Conservation (phyloP, 2,888 invertebrate species). For the Aporophyla nigra region DNA sequence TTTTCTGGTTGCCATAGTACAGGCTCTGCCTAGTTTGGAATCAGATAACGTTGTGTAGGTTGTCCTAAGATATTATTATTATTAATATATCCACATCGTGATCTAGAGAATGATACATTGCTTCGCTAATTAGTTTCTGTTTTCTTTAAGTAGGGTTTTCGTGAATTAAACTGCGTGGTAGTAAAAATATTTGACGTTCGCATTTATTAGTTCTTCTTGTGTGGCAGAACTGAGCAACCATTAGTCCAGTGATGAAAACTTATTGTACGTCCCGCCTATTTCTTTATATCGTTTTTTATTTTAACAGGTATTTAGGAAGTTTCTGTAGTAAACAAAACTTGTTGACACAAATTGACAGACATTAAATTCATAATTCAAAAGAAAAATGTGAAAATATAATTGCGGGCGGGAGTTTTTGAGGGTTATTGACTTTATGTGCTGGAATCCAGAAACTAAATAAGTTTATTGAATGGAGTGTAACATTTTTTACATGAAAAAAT, state of each 20-base stretch:
- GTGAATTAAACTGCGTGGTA: slow-evolving; percentile 54
- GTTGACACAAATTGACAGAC: slow-evolving; percentile 47
- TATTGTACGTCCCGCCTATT: slow-evolving; percentile 50
- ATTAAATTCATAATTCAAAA: slow-evolving; percentile 45
- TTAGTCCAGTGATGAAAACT: slow-evolving; percentile 62
- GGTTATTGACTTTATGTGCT: slow-evolving; percentile 48
- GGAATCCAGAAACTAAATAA: slow-evolving; percentile 24
- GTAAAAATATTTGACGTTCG: slow-evolving; percentile 51
- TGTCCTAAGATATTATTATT: too few species aligned
- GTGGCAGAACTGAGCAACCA: slow-evolving; percentile 55
- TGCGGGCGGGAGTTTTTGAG: slow-evolving; percentile 7
- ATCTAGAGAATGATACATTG: slow-evolving; percentile 9
- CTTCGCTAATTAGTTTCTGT: slow-evolving; percentile 13
- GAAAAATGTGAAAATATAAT: slow-evolving; percentile 41
- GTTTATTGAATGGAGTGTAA: neutral
- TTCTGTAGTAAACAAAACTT: slow-evolving; percentile 50
- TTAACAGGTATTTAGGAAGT: slow-evolving; percentile 38
- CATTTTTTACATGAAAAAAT: slow-evolving; percentile 8
- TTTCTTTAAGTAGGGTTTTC: slow-evolving; percentile 20
- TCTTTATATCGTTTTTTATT: slow-evolving; percentile 49
- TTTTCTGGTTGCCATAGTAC: too few species aligned
- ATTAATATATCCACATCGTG: neutral
- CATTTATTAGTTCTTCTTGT: slow-evolving; percentile 67
- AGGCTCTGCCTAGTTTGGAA: too few species aligned
- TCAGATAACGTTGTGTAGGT: too few species aligned